Percentiles rank a stretch among this genome's conserved stretches.
Conservation (phyloP, 2,113 vertebrate genomes). For the Redunca redunca region DNA sequence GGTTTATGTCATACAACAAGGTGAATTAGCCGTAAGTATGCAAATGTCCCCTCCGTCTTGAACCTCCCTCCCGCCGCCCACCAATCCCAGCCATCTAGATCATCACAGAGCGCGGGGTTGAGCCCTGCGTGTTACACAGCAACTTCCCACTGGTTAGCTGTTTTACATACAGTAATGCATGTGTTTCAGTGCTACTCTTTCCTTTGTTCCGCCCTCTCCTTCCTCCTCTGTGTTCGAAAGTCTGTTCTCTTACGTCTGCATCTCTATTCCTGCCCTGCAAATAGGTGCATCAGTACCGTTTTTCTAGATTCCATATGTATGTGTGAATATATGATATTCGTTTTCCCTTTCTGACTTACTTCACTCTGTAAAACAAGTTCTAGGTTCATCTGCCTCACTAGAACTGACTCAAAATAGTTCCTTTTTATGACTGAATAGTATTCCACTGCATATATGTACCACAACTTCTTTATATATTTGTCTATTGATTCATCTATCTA, state of each 20-base stretch:
- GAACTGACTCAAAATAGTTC: not conserved
- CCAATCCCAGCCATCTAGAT: not conserved
- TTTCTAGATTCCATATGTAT: not conserved
- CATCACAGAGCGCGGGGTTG: not conserved
- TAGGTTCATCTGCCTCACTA: not conserved
- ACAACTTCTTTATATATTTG: not conserved
- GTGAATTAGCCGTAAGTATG: not conserved
- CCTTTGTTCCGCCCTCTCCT: not conserved
- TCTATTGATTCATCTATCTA: not conserved
- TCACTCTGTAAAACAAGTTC: not conserved
- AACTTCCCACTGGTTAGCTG: not conserved
- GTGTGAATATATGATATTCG: not conserved
- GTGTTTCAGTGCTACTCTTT: not conserved
- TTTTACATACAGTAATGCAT: not conserved
- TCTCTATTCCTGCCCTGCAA: not conserved
- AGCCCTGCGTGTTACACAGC: not conserved
- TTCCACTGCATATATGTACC: not conserved
- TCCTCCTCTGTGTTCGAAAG: not conserved
- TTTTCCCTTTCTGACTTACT: not conserved
- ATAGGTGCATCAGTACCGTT: not conserved
- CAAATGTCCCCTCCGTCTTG: not conserved
- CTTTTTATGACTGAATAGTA: not conserved
- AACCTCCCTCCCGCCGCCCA: not conserved
- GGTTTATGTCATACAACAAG: not conserved
- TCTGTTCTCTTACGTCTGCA: not conserved